phyloP scores from a whole-genome alignment of 1,140 invertebrate genomes.

The Lordiphosa stackelbergi region DNA sequence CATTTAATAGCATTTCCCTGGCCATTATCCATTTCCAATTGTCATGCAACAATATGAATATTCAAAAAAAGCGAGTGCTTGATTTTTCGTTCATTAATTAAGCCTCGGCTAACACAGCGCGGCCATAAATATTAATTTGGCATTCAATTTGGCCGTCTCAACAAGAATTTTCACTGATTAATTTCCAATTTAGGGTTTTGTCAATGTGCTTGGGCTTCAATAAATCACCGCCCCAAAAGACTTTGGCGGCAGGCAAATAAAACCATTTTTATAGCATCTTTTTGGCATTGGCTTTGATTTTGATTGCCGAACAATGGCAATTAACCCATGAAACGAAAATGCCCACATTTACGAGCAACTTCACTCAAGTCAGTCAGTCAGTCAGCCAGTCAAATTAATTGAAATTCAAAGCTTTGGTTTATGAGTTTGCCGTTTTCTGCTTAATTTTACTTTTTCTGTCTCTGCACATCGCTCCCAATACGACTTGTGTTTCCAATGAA shows the following conservation, averaged over 20 bases:
- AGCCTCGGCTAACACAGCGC: conserved; percentile 27
- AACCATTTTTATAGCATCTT: conserved; percentile 31
- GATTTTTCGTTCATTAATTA: conserved; percentile 57
- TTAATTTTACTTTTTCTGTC: conserved; percentile 51
- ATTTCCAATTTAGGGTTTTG: conserved; percentile 62
- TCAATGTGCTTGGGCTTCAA: conserved; percentile 36
- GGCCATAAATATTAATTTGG: conserved; percentile 66
- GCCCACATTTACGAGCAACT: conserved; percentile 56
- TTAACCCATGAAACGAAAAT: conserved; percentile 73
- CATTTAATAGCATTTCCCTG: conserved; percentile 28
- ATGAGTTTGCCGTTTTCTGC: conserved; percentile 52
- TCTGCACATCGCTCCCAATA: background rate
- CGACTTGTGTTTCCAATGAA: conserved; percentile 65
- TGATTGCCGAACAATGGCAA: conserved; percentile 70
- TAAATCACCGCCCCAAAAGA: conserved; percentile 45
- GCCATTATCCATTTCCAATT: background rate
- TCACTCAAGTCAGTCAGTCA: conserved; percentile 19
- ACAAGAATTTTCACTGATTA: conserved; percentile 38
- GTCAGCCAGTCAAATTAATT: conserved; percentile 62
- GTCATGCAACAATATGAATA: background rate
- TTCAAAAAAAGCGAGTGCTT: conserved; percentile 2
- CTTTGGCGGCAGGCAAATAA: conserved; percentile 44
- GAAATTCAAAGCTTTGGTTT: conserved; percentile 67
- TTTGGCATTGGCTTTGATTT: conserved; percentile 46
- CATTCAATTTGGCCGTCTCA: conserved; percentile 31